Base-by-base conservation (phyloP, 1,140 invertebrate species). In the Drosophila bocqueti region DNA sequence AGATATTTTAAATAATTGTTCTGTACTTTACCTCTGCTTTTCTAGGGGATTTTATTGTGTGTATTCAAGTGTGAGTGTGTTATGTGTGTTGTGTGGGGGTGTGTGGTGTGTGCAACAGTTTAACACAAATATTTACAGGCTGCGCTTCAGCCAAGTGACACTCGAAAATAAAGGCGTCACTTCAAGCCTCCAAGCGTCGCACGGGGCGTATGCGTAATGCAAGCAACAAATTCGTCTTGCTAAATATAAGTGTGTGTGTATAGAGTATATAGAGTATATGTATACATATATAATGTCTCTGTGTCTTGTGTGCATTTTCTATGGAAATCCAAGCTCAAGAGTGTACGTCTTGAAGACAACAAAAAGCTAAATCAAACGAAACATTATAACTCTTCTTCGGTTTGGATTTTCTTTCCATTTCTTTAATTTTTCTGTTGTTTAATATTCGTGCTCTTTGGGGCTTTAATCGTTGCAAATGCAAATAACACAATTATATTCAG, bases 371-470 rank as follows among this genome's bases (percentile, higher is more conserved):
- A 60, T 50, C 45, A 52, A 74, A 74, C 71, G 13, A 43, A 73
- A 73, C 58, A 67, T 50, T 42, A 31, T 15, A 34, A 71, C 46
- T 50, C 36, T 42, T 34, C 4, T 18, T 52, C 13, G 10, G 16
- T 52, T 52, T 52, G 7, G 21, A 4, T 50, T 54, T 24, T 21
- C 18, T 54, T 36, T 24, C 36, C 1, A 34, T 61, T 26, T 3
- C 2, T 18, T 45, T 50, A 50, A 15, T 10, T 63, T 16, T 21
- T 15, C 78, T 45, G 46, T 58, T 55, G 65, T 79, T 84, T 77
- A 81, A 85, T 81, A 55, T 31, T 69, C 66, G 73, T 77, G 82
- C 72, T 50, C 18, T 36, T 62, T 47, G 47, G 49, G 60, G 59
- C 34, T 55, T 71, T 67, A 46, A 64, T 64, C 31, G 31, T 38